Conservation (phyloP, 2,888 invertebrate genomes). For the Loripinus fragilis region DNA sequence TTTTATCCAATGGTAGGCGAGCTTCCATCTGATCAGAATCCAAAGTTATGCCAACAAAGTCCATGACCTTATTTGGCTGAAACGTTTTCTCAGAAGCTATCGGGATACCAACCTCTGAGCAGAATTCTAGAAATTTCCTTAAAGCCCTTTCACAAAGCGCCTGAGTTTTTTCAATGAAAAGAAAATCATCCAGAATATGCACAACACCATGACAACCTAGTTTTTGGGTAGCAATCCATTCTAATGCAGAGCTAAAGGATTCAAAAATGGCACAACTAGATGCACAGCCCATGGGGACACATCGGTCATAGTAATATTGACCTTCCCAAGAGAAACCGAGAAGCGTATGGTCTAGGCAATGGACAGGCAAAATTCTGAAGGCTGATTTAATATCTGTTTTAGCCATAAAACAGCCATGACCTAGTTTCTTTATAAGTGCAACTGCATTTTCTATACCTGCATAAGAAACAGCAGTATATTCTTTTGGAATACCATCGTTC, state of each 20-base stretch:
- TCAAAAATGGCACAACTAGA: slow-evolving; percentile 36
- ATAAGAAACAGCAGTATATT: slow-evolving; percentile 28
- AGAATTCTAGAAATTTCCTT: slow-evolving; percentile 12
- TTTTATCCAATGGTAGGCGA: slow-evolving; percentile 26
- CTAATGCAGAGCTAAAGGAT: slow-evolving; percentile 30
- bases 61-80: slow-evolving; percentile 17
- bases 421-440: neutral
- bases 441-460: slow-evolving; percentile 33
- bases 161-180: slow-evolving; percentile 24
- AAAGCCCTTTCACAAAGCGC: neutral
- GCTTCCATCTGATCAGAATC: slow-evolving; percentile 23
- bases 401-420: slow-evolving; percentile 14
- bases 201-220: slow-evolving; percentile 12
- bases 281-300: slow-evolving; percentile 33
- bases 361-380: slow-evolving; percentile 36
- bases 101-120: slow-evolving; percentile 17
- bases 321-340: slow-evolving; percentile 39
- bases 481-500: slow-evolving; percentile 33
- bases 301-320: slow-evolving; percentile 33
- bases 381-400: slow-evolving; percentile 35
- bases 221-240: slow-evolving; percentile 36
- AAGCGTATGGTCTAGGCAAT: slow-evolving; percentile 20
- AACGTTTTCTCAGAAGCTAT: slow-evolving; percentile 32
- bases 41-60: slow-evolving; percentile 25
- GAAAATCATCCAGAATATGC: slow-evolving; percentile 44